These are phyloP conservation scores for Megaceryle alcyon DNA, from an alignment of 2,797 vertebrate genomes.

Conservation along the genomic window DNA sequence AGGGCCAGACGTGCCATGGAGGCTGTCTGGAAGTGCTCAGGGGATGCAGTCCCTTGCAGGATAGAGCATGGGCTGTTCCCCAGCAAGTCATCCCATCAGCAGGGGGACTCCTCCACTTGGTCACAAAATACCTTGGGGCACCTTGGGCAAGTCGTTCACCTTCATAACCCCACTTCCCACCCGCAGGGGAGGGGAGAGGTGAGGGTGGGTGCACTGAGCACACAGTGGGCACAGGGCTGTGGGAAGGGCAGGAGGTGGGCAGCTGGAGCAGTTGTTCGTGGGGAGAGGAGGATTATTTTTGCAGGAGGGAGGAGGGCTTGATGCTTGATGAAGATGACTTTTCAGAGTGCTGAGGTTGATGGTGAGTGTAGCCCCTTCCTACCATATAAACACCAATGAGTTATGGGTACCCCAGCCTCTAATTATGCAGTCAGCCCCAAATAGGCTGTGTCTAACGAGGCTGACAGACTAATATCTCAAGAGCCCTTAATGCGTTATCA, in stretches of 20 bases:
- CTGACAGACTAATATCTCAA: constrained; percentile 80
- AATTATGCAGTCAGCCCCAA: constrained; percentile 79
- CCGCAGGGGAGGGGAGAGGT: rapidly evolving
- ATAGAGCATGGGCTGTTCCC: neutral
- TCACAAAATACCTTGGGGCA: neutral
- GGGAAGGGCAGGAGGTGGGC: neutral
- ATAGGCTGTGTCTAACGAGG: constrained; percentile 77
- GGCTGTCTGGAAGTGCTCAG: neutral
- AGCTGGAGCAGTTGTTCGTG: neutral
- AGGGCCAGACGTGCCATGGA: neutral
- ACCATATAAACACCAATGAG: constrained; percentile 69
- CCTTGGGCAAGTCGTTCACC: rapidly evolving
- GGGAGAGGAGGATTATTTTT: neutral
- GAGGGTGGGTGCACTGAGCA: neutral
- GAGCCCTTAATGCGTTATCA: constrained; percentile 79
- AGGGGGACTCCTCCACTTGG: neutral
- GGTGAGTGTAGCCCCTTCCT: constrained; percentile 42
- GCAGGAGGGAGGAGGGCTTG: neutral
- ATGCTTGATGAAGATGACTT: constrained; percentile 47
- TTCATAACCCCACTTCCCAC: neutral
- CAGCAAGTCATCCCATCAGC: neutral
- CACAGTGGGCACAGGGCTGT: neutral
- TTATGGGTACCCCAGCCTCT: constrained; percentile 78
- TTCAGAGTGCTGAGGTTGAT: constrained; percentile 41
- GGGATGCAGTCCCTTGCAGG: neutral